Percentiles rank a stretch among this genome's conserved stretches.
These are phyloP conservation scores for Salmo trutta DNA, from an alignment of 2,797 vertebrate species.

Conservation along the genomic window DNA sequence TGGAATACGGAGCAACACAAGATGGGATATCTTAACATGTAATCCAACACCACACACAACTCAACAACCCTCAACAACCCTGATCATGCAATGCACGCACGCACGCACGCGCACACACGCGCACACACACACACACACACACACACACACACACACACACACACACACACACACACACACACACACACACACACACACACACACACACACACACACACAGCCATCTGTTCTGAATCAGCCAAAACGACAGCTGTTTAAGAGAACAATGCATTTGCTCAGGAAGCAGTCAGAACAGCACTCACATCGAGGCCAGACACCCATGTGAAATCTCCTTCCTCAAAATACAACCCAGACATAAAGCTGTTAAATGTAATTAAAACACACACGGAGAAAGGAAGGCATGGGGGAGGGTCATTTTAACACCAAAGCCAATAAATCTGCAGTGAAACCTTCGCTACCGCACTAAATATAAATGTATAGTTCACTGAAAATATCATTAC, in stretches of 20 bases:
- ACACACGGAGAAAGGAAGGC: conserved; percentile 33
- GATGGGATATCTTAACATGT: background rate
- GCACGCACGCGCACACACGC: conserved; percentile 11
- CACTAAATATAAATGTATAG: conserved; percentile 20
- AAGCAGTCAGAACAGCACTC: conserved; percentile 55
- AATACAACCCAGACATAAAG: conserved; percentile 42
- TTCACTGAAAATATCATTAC: conserved; percentile 39
- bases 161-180: conserved; percentile 54
- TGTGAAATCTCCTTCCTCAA: conserved; percentile 59
- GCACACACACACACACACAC: conserved; percentile 30
- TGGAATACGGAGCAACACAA: background rate
- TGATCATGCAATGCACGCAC: conserved; percentile 7
- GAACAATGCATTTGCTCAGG: conserved; percentile 75
- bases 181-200: conserved; percentile 57
- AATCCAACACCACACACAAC: conserved; percentile 2
- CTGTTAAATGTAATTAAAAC: conserved; percentile 44
- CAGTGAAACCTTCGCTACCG: conserved; percentile 25
- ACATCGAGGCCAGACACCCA: conserved; percentile 69
- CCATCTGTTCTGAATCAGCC: conserved; percentile 83
- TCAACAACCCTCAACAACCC: background rate
- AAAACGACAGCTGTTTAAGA: conserved; percentile 83
- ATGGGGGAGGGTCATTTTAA: conserved; percentile 18
- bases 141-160: conserved; percentile 10
- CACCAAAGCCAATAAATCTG: conserved; percentile 3
- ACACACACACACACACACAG: conserved; percentile 27